Evolutionary conservation across 2,888 invertebrate species (phyloP), one percentile per base, ranked within the genome.

Genomic region (Smittia sp.): DNA sequence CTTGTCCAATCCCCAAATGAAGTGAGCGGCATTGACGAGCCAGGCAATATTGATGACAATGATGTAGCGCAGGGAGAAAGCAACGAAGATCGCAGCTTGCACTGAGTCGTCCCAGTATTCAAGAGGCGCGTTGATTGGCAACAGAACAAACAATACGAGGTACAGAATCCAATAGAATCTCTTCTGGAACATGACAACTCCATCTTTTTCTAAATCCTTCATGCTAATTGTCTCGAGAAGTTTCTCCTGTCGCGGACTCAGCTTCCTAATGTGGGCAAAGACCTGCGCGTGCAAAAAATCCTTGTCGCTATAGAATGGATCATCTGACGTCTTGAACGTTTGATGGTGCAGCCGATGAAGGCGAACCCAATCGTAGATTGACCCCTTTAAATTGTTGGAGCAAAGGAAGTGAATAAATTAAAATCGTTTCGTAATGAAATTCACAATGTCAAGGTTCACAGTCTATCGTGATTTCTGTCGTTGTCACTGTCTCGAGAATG

Each of bases 231-330:
- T 82, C 24, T 85, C 83, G 74, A 88, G 86, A 41, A 90, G 82
- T 69, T 86, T 83, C 76, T 89, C 86, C 75, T 89, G 87, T 75
- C 90, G 83, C 0, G 86, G 85, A 73, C 89, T 90, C 63, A 89
- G 86, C 62, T 87, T 86, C 70, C 86, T 80, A 25, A 93, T 79
- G 73, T 93, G 87, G 74, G 92, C 89, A 39, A 89, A 81, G 18
- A 95, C 83, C 78, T 97, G 96, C 1, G 94, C 87, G 79, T 90
- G 90, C 75, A 91, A 80, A 79, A 96, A 94, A 3, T 96, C 94
- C 76, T 87, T 88, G 1, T 86, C 87, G 78, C 90, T 88, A 79
- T 93, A 90, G 80, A 88, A 93, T 0, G 93, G 94, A 80, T 96
- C 96, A 69, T 88, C 85, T 39, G 89, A 88, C 0, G 93, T 91